phyloP scores from a whole-genome alignment of 2,797 vertebrate species.

The Coregonus sp. region DNA sequence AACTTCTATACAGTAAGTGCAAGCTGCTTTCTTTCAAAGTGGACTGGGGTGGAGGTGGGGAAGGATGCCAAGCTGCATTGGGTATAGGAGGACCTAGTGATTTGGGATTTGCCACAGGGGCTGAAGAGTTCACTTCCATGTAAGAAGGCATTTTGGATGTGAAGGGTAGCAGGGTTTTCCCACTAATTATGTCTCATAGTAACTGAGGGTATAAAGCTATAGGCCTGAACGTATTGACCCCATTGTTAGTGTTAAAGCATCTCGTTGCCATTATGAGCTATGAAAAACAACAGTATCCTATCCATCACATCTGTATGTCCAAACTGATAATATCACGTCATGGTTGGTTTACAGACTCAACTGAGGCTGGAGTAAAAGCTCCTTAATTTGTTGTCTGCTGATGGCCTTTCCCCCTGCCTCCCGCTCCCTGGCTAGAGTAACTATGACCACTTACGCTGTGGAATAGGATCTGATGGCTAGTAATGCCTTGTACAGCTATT shows the following conservation, averaged over 20 bases:
- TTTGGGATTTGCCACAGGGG: constrained; percentile 52
- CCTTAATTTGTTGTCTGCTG: constrained; percentile 20
- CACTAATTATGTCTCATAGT: neutral
- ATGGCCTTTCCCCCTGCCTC: constrained; percentile 16
- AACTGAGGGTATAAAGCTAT: neutral
- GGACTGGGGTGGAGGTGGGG: constrained; percentile 51
- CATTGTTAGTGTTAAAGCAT: constrained; percentile 10
- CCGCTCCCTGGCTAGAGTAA: neutral
- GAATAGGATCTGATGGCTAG: constrained; percentile 45
- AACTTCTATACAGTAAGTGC: constrained; percentile 74
- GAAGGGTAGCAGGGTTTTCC: neutral
- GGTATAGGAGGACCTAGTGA: constrained; percentile 49
- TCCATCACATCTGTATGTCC: neutral
- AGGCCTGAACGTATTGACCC: neutral
- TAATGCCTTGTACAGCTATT: constrained; percentile 46
- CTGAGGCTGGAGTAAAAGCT: neutral
- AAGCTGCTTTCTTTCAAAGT: constrained; percentile 75
- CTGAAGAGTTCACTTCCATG: neutral
- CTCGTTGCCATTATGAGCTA: constrained; percentile 9
- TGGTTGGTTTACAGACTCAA: neutral
- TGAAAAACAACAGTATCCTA: neutral
- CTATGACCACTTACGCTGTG: constrained; percentile 48
- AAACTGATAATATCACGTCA: neutral
- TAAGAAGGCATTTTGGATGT: constrained; percentile 49
- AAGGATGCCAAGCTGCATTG: constrained; percentile 36